Evolutionary conservation across 2,888 invertebrate genomes (phyloP), one percentile per base, ranked within the genome.

Genomic region (Oxyscelio sp.): DNA sequence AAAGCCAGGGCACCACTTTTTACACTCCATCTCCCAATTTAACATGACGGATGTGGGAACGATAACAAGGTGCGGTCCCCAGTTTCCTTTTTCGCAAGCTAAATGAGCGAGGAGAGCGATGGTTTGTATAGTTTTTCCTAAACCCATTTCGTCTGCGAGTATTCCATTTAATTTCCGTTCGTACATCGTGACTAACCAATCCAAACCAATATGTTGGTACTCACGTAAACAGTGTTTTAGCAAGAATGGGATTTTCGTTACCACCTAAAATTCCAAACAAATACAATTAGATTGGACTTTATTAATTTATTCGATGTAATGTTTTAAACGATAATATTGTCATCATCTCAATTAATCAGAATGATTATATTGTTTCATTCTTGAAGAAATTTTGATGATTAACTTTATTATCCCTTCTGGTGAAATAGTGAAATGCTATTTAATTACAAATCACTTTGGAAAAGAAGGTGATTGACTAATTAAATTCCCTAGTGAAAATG

Each of bases 21-120:
- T 99, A 93, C 99, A 98, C 95, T 99, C 99, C 98, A 99, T 98
- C 95, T 99, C 99, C 99, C 99, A 99, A 95, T 99, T 99, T 84
- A 99, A 96, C 97, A 99, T 99, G 63, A 99, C 99, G 87, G 99
- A 99, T 15, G 99, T 99, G 80, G 99, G 99, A 88, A 99, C 99
- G 85, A 99, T 98, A 88, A 99, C 99, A 22, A 99, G 95, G 96
- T 99, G 99, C 70, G 99, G 99, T 34, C 99, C 99, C 99, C 99
- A 99, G 93, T 98, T 95, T 94, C 96, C 96, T 92, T 97, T 97
- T 91, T 98, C 98, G 90, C 98, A 98, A 21, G 99, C 99, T 88
- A 99, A 95, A 95, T 99, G 99, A 22, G 99, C 98, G 85, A 99
- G 95, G 87, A 99, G 95, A 8, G 99, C 98, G 91, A 99, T 99